Percentiles rank a stretch among this genome's conserved stretches.
Conservation (phyloP, 2,888 invertebrate genomes). For the Scotopteryx bipunctaria region DNA sequence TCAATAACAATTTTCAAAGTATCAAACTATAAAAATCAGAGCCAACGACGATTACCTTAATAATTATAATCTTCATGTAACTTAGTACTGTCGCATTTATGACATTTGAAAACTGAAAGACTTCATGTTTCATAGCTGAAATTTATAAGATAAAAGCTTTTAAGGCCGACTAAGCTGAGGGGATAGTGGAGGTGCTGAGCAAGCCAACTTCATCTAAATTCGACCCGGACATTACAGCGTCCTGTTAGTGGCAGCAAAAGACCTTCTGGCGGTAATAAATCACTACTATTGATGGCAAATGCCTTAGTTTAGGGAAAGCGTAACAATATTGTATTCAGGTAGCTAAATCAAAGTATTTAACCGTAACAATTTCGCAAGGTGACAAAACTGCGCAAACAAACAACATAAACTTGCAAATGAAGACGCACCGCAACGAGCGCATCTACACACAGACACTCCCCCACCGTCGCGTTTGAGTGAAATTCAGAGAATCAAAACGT, state of each 20-base stretch:
- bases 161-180: no score
- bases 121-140: no score
- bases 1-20: slow-evolving; percentile 68
- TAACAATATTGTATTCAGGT: slow-evolving; percentile 29
- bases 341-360: slow-evolving; percentile 32
- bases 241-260: no score
- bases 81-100: no score
- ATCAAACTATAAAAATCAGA: slow-evolving; percentile 47
- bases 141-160: no score
- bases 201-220: no score
- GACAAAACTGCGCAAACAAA: slow-evolving; percentile 56
- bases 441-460: slow-evolving; percentile 36
- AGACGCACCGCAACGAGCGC: slow-evolving; percentile 66
- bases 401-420: slow-evolving; percentile 70
- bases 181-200: no score
- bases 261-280: no score
- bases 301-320: slow-evolving; percentile 25
- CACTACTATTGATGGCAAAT: no score
- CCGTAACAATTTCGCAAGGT: slow-evolving; percentile 43
- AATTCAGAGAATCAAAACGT: slow-evolving; percentile 77
- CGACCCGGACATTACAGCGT: no score
- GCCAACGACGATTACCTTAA: slow-evolving; percentile 16
- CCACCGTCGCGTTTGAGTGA: slow-evolving; percentile 59
- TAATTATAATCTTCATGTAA: no score
- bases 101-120: no score